Evolutionary conservation across 2,113 vertebrate species (phyloP).

Genomic region (Scortum barcoo): DNA sequence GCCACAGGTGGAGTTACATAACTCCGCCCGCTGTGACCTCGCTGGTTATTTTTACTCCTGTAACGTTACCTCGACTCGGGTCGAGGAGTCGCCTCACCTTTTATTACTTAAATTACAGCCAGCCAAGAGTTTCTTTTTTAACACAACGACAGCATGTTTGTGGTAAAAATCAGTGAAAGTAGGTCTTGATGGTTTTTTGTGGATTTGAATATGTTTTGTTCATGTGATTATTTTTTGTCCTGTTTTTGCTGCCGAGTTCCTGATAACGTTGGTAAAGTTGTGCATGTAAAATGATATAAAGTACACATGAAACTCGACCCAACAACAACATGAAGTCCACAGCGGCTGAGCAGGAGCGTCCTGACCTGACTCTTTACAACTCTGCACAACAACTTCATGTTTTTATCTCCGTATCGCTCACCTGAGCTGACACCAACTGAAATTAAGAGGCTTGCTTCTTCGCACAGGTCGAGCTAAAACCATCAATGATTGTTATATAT

Average conservation of each 20-base stretch:
- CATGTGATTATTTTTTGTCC: not conserved
- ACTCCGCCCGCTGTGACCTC: not conserved
- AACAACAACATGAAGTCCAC: not conserved
- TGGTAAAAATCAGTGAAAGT: not conserved
- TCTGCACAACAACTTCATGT: not conserved
- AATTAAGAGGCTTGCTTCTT: not conserved
- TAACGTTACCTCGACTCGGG: not conserved
- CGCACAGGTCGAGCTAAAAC: not conserved
- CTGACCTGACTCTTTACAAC: not conserved
- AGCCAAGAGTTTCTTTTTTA: not conserved
- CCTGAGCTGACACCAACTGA: not conserved
- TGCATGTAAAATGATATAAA: too few species aligned
- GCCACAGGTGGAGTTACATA: not conserved
- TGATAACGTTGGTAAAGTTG: not conserved
- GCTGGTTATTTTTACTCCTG: not conserved
- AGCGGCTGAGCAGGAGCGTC: not conserved
- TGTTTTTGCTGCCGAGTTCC: not conserved
- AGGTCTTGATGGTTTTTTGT: not conserved
- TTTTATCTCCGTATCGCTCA: not conserved
- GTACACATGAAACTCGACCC: too few species aligned
- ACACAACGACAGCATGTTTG: not conserved
- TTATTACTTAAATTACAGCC: not conserved
- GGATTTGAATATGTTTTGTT: not conserved
- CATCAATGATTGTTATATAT: not conserved
- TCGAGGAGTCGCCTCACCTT: not conserved